These are phyloP conservation scores for Corticium candelabrum DNA, from an alignment of 37 sponge, comb jelly and placozoan genomes.

Conservation along the genomic window DNA sequence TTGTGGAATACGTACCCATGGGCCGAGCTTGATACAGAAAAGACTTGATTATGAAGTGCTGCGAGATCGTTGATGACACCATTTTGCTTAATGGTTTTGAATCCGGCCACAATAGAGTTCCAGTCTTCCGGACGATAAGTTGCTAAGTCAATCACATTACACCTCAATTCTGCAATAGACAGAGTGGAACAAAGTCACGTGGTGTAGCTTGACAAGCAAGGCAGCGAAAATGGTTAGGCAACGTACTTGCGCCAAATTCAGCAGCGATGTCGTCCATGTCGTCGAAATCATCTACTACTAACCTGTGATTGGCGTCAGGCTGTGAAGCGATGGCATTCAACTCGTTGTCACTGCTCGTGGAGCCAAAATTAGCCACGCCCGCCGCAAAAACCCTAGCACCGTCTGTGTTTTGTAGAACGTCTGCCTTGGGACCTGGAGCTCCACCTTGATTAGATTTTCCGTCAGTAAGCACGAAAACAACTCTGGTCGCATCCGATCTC, in stretches of 20 bases:
- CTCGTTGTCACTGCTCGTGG: not conserved
- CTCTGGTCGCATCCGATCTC: not conserved
- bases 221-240: too few species aligned
- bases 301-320: not conserved
- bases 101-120: not conserved
- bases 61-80: not conserved
- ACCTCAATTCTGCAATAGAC: not conserved
- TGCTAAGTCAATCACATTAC: not conserved
- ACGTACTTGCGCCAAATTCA: not conserved
- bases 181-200: too few species aligned
- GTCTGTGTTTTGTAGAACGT: not conserved
- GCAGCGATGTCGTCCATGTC: not conserved
- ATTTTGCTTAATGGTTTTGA: not conserved
- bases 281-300: not conserved
- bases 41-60: not conserved
- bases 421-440: not conserved
- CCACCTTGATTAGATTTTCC: constrained; percentile 7
- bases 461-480: constrained; percentile 6
- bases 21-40: not conserved
- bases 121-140: not conserved
- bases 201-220: too few species aligned
- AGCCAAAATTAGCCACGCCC: not conserved
- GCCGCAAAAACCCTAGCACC: not conserved
- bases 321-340: not conserved
- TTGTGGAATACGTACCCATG: too few species aligned